A percentile compares a stretch with the other conserved stretches of the same genome.
phyloP scores from a whole-genome alignment of 37 sponge, comb jelly and placozoan species.

The Cliona cf. orientalis region DNA sequence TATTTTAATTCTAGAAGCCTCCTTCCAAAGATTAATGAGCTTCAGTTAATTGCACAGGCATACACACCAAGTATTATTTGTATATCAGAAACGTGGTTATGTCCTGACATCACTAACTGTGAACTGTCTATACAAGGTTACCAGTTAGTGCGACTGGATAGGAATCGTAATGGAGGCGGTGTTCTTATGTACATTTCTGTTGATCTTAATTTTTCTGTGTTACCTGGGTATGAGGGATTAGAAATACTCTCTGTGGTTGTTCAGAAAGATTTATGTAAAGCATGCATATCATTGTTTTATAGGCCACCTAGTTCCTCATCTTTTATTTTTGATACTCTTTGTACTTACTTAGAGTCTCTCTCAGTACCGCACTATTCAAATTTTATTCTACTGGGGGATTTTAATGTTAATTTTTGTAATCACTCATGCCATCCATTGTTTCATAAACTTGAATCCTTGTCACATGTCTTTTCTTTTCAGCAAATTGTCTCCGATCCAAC shows the following conservation, averaged over 20 bases:
- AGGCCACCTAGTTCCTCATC: neutral
- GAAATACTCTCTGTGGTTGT: neutral
- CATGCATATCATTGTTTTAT: neutral
- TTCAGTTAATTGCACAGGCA: neutral
- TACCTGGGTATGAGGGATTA: neutral
- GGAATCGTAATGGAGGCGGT: slow-evolving; percentile 7
- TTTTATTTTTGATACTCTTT: neutral
- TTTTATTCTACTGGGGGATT: neutral
- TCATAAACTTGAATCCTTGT: neutral
- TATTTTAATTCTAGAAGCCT: neutral
- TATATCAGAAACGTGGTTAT: slow-evolving; percentile 22
- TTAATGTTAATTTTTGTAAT: slow-evolving; percentile 3
- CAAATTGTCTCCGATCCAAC: neutral
- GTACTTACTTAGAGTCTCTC: neutral
- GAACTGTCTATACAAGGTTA: slow-evolving; percentile 12
- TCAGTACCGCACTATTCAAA: neutral
- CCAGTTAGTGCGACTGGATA: neutral
- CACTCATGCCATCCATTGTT: neutral
- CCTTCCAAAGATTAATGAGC: neutral
- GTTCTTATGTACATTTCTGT: neutral
- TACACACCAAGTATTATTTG: neutral
- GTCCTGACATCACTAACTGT: slow-evolving; percentile 16
- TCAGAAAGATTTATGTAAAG: neutral
- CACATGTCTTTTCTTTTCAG: neutral
- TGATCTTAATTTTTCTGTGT: neutral